A percentile compares a stretch with the other conserved stretches of the same genome.
phyloP scores from a whole-genome alignment of 2,113 vertebrate species.

The Machaerirhynchus nigripectus region DNA sequence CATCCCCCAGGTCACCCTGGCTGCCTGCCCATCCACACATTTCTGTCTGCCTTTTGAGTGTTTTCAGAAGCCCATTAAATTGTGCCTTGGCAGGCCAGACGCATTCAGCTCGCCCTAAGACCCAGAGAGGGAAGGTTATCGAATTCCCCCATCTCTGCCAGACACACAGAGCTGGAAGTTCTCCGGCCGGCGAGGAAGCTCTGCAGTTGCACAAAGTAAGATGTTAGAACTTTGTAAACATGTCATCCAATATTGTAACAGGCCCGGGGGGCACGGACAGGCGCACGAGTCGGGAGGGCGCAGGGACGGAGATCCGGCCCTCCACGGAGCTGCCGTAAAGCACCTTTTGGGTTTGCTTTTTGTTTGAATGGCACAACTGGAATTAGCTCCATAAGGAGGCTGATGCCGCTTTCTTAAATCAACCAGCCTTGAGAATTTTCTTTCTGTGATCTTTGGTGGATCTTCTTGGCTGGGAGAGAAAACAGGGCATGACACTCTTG shows the following conservation, averaged over 20 bases:
- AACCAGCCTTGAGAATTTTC: not conserved
- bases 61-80: slow-evolving; percentile 90
- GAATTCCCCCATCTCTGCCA: slow-evolving; percentile 79
- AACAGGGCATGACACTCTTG: slow-evolving; percentile 38
- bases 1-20: slow-evolving; percentile 77
- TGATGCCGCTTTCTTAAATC: not conserved
- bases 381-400: slow-evolving; percentile 6
- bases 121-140: slow-evolving; percentile 80
- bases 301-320: not conserved
- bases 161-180: slow-evolving; percentile 54
- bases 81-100: slow-evolving; percentile 83
- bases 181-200: slow-evolving; percentile 45
- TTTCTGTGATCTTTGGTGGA: not conserved
- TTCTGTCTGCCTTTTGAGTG: slow-evolving; percentile 85
- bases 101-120: slow-evolving; percentile 81
- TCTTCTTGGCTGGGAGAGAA: slow-evolving; percentile 1
- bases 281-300: not conserved
- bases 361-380: not conserved
- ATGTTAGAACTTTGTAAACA: slow-evolving; percentile 73
- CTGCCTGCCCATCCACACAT: slow-evolving; percentile 84
- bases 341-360: not conserved
- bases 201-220: slow-evolving; percentile 53
- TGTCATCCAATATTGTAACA: slow-evolving; percentile 58
- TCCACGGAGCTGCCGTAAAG: slow-evolving; percentile 7
- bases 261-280: slow-evolving; percentile 35